These are phyloP conservation scores for Drosophila pruinosa DNA, from an alignment of 1,140 invertebrate species.

Conservation along the genomic window DNA sequence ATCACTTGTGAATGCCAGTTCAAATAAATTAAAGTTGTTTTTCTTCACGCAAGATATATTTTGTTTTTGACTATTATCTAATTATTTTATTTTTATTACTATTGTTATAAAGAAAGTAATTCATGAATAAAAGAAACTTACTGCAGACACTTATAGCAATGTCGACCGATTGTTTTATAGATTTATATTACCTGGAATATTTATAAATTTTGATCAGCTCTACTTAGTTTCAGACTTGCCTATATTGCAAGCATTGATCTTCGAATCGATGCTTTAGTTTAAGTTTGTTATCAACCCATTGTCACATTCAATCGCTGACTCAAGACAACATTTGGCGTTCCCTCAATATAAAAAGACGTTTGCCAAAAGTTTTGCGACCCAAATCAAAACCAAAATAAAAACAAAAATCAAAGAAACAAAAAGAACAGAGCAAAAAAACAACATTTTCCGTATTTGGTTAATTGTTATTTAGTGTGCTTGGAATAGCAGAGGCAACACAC, in stretches of 20 bases:
- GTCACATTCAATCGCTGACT: constrained; percentile 30
- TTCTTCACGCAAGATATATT: background rate
- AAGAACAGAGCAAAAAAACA: background rate
- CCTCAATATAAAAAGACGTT: constrained; percentile 54
- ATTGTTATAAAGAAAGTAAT: too few relatives aligned
- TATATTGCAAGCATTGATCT: too few relatives aligned
- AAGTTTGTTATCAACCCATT: constrained; percentile 13
- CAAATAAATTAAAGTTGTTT: background rate
- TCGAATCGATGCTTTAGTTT: background rate
- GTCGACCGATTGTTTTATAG: too few relatives aligned
- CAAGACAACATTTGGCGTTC: constrained; percentile 45
- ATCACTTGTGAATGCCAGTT: background rate
- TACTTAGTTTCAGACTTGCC: too few relatives aligned
- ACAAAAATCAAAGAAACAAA: background rate
- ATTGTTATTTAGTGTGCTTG: constrained; percentile 73
- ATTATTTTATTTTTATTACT: background rate
- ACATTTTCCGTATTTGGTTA: constrained; percentile 55
- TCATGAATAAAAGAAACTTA: too few relatives aligned
- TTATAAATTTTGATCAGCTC: too few relatives aligned
- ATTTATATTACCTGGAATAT: too few relatives aligned
- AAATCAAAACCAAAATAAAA: constrained; percentile 17
- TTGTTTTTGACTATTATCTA: too few relatives aligned
- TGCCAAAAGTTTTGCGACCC: constrained; percentile 38
- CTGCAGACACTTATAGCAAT: too few relatives aligned
- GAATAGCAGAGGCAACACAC: constrained; percentile 53